Conservation (phyloP, 1,140 invertebrate species). For the Pogonomyrmex barbatus region DNA sequence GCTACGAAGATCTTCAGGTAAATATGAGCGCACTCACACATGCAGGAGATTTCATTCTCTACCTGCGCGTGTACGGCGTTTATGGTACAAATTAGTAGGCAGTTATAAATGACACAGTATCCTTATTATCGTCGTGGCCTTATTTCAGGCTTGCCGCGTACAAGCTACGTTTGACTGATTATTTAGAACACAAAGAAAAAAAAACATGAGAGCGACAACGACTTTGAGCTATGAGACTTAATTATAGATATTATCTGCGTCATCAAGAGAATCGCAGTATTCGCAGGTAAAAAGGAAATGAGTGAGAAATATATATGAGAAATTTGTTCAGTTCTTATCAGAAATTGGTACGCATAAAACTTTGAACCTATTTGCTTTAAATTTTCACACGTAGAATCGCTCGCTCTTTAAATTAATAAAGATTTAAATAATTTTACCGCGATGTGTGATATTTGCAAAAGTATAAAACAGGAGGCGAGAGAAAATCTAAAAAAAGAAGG, state of each 20-base stretch:
- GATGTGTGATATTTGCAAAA: conserved; percentile 26
- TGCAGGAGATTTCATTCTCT: conserved; percentile 54
- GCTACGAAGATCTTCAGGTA: conserved; percentile 65
- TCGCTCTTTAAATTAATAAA: neutral
- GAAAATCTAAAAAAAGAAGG: conserved; percentile 41
- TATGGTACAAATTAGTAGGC: conserved; percentile 84
- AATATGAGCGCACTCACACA: conserved; percentile 69
- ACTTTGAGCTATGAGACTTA: conserved; percentile 21
- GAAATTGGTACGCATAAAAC: neutral
- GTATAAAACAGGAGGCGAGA: conserved; percentile 13
- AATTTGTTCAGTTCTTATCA: neutral
- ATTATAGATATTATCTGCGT: conserved; percentile 38
- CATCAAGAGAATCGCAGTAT: neutral
- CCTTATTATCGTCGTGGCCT: conserved; percentile 72
- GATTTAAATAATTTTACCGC: conserved; percentile 1
- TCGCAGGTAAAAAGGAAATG: neutral
- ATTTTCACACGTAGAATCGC: neutral
- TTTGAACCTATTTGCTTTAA: neutral
- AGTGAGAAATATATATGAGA: neutral
- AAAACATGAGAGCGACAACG: conserved; percentile 1
- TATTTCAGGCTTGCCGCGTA: conserved; percentile 50
- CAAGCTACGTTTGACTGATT: conserved; percentile 62
- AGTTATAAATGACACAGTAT: conserved; percentile 82
- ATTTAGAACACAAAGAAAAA: conserved; percentile 13
- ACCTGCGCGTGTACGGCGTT: conserved; percentile 76